phyloP scores from a whole-genome alignment of 2,797 vertebrate genomes.

The Spondyliosoma cantharus region DNA sequence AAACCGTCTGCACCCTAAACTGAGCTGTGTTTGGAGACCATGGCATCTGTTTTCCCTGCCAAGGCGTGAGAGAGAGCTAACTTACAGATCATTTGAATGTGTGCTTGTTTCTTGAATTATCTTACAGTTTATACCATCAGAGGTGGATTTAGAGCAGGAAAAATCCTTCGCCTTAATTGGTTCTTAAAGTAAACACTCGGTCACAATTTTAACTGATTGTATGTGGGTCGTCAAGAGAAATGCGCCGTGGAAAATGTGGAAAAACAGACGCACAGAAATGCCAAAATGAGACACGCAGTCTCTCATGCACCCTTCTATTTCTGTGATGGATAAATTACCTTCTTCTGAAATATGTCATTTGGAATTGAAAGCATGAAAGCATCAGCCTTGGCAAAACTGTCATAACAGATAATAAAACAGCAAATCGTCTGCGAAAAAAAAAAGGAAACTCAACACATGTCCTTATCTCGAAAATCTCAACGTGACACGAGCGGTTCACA shows the following conservation, averaged over 20 bases:
- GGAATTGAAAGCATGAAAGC: background rate
- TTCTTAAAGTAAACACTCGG: background rate
- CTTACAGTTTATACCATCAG: background rate
- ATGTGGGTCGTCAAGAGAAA: too few species aligned
- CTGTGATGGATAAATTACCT: conserved; percentile 8
- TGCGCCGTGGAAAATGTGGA: background rate
- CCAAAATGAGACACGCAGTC: background rate
- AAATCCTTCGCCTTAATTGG: background rate
- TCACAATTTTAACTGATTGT: background rate
- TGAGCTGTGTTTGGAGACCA: background rate
- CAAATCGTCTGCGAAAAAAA: background rate
- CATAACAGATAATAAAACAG: conserved; percentile 6
- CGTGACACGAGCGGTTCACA: background rate
- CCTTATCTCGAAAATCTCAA: background rate
- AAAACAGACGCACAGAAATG: background rate
- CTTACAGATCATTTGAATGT: background rate
- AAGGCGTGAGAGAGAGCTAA: too few species aligned
- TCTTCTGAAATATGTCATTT: conserved; percentile 13
- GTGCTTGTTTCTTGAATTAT: background rate
- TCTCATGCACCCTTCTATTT: background rate
- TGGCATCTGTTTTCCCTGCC: background rate
- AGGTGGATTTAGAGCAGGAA: background rate
- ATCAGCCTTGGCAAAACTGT: conserved; percentile 19
- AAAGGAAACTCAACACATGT: background rate
- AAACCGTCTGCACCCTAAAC: background rate